phyloP scores from a whole-genome alignment of 2,113 vertebrate genomes.

The Kryptolebias marmoratus region DNA sequence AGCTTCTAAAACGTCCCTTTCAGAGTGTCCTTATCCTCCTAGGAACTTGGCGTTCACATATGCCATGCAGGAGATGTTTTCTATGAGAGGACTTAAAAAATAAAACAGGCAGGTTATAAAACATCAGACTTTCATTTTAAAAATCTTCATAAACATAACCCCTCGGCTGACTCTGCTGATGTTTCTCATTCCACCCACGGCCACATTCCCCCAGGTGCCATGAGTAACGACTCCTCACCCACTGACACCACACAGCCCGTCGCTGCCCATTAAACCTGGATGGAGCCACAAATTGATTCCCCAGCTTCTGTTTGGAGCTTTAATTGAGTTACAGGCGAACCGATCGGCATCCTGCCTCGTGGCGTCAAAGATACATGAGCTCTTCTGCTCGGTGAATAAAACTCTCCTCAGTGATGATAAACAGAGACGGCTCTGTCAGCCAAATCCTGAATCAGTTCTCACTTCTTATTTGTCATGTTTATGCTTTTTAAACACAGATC shows the following conservation, averaged over 20 bases:
- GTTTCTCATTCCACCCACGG: conserved; percentile 63
- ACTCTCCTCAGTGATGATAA: conserved; percentile 3
- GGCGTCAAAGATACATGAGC: conserved; percentile 34
- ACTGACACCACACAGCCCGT: conserved; percentile 49
- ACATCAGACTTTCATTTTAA: neutral
- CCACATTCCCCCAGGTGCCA: conserved; percentile 65
- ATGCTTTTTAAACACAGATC: neutral
- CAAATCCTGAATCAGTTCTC: conserved; percentile 3
- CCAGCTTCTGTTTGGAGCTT: conserved; percentile 50
- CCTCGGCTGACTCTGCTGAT: conserved; percentile 12
- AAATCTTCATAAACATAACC: conserved; percentile 39
- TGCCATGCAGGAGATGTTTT: neutral
- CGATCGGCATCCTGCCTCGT: conserved; percentile 43
- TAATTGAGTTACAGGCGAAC: conserved; percentile 66
- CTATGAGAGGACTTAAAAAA: neutral
- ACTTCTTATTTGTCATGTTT: neutral
- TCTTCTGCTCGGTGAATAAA: neutral
- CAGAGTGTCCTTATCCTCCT: no score
- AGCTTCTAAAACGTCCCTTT: no score
- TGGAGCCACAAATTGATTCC: conserved; percentile 64
- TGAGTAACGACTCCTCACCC: conserved; percentile 58
- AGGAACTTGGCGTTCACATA: no score
- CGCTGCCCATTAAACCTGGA: conserved; percentile 51
- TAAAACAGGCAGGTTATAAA: conserved; percentile 2
- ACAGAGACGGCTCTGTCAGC: neutral